phyloP scores from a whole-genome alignment of 2,797 vertebrate genomes.

The Thaleichthys pacificus region DNA sequence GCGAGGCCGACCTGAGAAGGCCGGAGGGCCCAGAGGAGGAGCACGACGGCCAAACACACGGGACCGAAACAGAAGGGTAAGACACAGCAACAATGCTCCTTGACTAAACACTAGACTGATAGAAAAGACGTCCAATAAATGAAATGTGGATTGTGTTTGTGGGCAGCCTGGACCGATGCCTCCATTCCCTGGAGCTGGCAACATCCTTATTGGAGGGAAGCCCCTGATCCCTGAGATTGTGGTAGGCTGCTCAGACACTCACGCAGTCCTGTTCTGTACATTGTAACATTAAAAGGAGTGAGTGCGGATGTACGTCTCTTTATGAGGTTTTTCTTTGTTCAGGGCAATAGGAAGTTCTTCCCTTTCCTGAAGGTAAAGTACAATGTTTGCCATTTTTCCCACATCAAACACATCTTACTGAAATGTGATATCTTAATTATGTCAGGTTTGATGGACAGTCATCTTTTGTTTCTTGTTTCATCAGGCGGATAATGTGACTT shows the following conservation, averaged over 20 bases:
- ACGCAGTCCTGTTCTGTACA: not conserved
- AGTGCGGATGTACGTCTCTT: not conserved
- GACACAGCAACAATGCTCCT: not conserved
- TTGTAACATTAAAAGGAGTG: not conserved
- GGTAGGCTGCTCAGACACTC: constrained; percentile 10
- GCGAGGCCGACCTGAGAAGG: not conserved
- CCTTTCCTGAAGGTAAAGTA: constrained; percentile 56
- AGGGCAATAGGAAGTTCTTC: constrained; percentile 42
- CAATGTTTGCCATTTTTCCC: not conserved
- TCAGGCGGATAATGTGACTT: constrained; percentile 54
- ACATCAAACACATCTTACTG: not conserved
- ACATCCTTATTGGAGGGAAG: constrained; percentile 8
- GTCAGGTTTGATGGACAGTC: not conserved
- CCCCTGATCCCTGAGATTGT: constrained; percentile 17
- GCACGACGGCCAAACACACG: not conserved
- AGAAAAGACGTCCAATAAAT: not conserved
- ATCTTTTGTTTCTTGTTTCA: not conserved
- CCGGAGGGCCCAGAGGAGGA: not conserved
- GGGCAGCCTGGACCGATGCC: not conserved
- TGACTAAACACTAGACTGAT: too few species aligned
- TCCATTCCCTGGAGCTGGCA: not conserved
- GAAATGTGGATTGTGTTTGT: not conserved
- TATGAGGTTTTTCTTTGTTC: constrained; percentile 23
- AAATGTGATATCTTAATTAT: not conserved
- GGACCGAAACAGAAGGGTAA: not conserved